phyloP scores from a whole-genome alignment of 2,113 vertebrate genomes.

The Scomber colias region DNA sequence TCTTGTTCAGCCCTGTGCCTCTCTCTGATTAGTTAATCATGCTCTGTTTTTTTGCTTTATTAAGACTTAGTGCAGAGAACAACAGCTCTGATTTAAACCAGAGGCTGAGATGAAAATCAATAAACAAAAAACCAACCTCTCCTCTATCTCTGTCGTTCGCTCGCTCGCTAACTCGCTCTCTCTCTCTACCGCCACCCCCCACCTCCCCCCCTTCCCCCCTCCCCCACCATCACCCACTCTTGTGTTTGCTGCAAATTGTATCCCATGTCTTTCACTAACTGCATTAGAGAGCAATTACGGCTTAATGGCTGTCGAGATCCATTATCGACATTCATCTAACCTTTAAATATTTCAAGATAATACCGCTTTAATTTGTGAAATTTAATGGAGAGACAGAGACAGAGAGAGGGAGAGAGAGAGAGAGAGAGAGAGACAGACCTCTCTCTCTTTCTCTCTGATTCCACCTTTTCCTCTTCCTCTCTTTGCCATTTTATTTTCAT shows the following conservation, averaged over 20 bases:
- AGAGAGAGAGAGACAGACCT: constrained; percentile 65
- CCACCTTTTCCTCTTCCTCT: neutral
- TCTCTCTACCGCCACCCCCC: neutral
- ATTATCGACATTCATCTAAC: constrained; percentile 96
- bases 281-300: constrained; percentile 94
- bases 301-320: constrained; percentile 94
- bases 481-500: neutral
- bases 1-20: constrained; percentile 8
- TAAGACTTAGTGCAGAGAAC: constrained; percentile 57
- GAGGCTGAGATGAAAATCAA: constrained; percentile 53
- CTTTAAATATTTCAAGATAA: constrained; percentile 98
- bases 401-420: constrained; percentile 70
- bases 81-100: constrained; percentile 65
- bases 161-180: neutral
- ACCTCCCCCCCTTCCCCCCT: neutral
- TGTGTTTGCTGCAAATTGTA: constrained; percentile 87
- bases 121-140: constrained; percentile 51
- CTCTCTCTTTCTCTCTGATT: constrained; percentile 5
- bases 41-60: constrained; percentile 56
- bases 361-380: constrained; percentile 91
- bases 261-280: constrained; percentile 92
- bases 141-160: neutral
- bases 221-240: constrained; percentile 10
- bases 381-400: constrained; percentile 85
- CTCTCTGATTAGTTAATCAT: constrained; percentile 44